Conservation (phyloP, 23 tunicate species). For the Ascidia mentula region DNA sequence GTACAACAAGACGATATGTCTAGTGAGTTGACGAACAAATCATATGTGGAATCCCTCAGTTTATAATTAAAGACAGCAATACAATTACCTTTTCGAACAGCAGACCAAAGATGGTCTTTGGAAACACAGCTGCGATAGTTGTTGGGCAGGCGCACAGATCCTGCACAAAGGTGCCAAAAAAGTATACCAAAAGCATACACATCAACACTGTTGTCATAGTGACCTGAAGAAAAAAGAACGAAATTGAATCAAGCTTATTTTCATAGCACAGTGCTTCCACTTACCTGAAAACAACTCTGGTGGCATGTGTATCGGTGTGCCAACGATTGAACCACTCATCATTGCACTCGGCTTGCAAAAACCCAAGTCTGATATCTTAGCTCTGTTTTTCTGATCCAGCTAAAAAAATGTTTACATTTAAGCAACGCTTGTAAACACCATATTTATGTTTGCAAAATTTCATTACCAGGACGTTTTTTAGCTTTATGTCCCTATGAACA, state of each 20-base stretch:
- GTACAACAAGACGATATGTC: no score
- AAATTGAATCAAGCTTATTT: neutral
- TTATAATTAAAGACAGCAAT: neutral
- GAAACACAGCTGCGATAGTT: constrained; percentile 48
- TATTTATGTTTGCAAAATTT: no score
- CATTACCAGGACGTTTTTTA: constrained; percentile 71
- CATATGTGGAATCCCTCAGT: neutral
- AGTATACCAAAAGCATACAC: constrained; percentile 82
- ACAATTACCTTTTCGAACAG: constrained; percentile 62
- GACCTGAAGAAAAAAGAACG: neutral
- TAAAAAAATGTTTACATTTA: neutral
- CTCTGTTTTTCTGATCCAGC: constrained; percentile 65
- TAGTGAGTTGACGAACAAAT: no score
- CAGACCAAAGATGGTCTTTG: constrained; percentile 77
- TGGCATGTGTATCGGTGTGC: constrained; percentile 89
- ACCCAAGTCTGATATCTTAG: constrained; percentile 72
- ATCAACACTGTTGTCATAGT: constrained; percentile 71
- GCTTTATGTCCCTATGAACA: constrained; percentile 81
- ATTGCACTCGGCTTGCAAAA: constrained; percentile 86
- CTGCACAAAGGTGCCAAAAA: constrained; percentile 84
- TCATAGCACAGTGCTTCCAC: neutral
- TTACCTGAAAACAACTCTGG: constrained; percentile 75
- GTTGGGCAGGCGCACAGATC: constrained; percentile 38
- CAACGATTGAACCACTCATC: constrained; percentile 87
- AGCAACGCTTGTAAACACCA: neutral